phyloP scores from a whole-genome alignment of 1,140 invertebrate genomes.

The Megalonaias nervosa region DNA sequence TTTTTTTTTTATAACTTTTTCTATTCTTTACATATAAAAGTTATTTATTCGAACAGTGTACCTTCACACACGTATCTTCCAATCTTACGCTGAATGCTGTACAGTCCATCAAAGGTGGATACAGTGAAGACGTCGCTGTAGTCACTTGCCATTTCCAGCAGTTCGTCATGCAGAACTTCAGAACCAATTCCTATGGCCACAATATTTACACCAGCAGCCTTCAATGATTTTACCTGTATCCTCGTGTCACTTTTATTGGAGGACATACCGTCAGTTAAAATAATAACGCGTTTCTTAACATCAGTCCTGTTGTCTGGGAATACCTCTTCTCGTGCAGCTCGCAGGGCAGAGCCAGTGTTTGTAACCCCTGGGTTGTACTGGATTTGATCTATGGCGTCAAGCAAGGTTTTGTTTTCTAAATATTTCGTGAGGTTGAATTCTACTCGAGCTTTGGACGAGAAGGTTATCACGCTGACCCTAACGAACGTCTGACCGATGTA shows the following conservation, averaged over 20 bases:
- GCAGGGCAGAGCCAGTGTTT: conserved; percentile 4
- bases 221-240: not conserved
- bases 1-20: too few species aligned
- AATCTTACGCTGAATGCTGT: conserved; percentile 10
- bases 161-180: conserved; percentile 7
- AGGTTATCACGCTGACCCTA: conserved; percentile 8
- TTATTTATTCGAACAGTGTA: not conserved
- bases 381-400: conserved; percentile 13
- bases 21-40: too few species aligned
- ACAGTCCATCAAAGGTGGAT: conserved; percentile 13
- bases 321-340: not conserved
- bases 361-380: conserved; percentile 6
- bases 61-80: conserved; percentile 4
- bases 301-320: not conserved
- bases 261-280: conserved; percentile 21
- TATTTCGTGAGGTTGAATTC: conserved; percentile 4
- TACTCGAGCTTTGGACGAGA: conserved; percentile 5
- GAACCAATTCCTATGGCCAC: conserved; percentile 7
- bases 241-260: not conserved
- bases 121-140: conserved; percentile 1
- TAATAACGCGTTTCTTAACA: conserved; percentile 7
- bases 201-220: not conserved
- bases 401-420: conserved; percentile 9
- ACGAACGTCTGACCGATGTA: conserved; percentile 5
- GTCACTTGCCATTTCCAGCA: conserved; percentile 5